Conservation (phyloP, 2,113 vertebrate species). For the Haplochromis burtoni region DNA sequence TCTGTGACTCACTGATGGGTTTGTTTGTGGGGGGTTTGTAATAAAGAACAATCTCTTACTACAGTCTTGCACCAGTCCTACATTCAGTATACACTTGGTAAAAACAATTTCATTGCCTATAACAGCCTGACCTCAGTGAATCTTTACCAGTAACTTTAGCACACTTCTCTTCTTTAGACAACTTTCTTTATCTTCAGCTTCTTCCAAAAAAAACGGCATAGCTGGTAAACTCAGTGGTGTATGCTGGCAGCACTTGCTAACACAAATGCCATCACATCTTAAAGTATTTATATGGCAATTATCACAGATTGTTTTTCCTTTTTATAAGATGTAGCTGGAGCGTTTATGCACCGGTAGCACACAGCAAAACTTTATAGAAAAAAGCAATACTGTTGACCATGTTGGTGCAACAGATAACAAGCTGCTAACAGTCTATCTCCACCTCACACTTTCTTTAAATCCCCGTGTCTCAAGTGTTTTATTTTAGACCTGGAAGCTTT, state of each 20-base stretch:
- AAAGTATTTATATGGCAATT: slow-evolving; percentile 38
- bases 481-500: not conserved
- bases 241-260: not conserved
- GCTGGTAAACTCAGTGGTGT: not conserved
- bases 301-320: slow-evolving; percentile 6
- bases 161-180: not conserved
- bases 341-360: not conserved
- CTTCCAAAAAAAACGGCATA: not conserved
- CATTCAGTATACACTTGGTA: not conserved
- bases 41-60: not conserved
- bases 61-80: not conserved
- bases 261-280: not conserved
- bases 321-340: slow-evolving; percentile 4
- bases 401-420: not conserved
- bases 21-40: not conserved
- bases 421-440: not conserved
- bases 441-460: not conserved
- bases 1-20: slow-evolving; percentile 19
- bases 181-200: not conserved
- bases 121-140: not conserved
- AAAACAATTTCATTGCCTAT: not conserved
- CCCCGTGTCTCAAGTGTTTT: not conserved
- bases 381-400: not conserved
- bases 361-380: slow-evolving; percentile 5
- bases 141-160: not conserved